Base-by-base conservation (phyloP, 2,797 vertebrate genomes). In the Lindbergichthys nudifrons region DNA sequence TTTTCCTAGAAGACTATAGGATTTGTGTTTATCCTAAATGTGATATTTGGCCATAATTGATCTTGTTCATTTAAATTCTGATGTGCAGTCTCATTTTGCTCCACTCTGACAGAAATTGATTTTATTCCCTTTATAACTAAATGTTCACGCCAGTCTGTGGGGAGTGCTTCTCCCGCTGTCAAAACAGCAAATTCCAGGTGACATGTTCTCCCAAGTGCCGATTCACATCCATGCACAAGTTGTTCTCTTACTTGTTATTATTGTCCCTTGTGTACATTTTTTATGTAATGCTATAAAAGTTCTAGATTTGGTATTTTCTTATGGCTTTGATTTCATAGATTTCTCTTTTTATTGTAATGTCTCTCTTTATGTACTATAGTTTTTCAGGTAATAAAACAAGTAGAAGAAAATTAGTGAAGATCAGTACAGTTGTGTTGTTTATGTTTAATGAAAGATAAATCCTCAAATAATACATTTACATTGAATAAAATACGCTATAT, bases 21-120 rank as follows among this genome's bases (percentile, higher is more conserved):
- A 56, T 73, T 56, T 12, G 9, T 50, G 23, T 61, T 52, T 54
- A 18, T 59, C 6, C 58, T 72, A 42, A 56, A 42, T 46, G 54
- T 57, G 43, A 70, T 70, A 15, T 45, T 48, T 59, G 36, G 19
- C 74, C 32, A 43, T 51, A 39, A 53, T 52, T 75, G 9, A 54
- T 43, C 15, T 19, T 50, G 61, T 48, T 50, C 36, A 19, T 41
- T 71, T 59, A 39, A 41, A 64, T 41, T 32, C 13, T 57, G 52
- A 70, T 42, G 52, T 46, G 58, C 39, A 56, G 19, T 73, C 39
- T 76, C 61, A 57, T 73, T 79, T 64, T 62, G 30, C 8, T 39
- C 7, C 2, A 3, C 0, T 1, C 3, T 67, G 67, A 53, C 57
- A 48, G 19, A 71, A 74, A 64, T 39, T 15, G 63, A 71, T 69